Percentiles rank a stretch among this genome's conserved stretches.
Conservation (phyloP, 2,113 vertebrate species). For the Cyphomyrus plagiostoma region DNA sequence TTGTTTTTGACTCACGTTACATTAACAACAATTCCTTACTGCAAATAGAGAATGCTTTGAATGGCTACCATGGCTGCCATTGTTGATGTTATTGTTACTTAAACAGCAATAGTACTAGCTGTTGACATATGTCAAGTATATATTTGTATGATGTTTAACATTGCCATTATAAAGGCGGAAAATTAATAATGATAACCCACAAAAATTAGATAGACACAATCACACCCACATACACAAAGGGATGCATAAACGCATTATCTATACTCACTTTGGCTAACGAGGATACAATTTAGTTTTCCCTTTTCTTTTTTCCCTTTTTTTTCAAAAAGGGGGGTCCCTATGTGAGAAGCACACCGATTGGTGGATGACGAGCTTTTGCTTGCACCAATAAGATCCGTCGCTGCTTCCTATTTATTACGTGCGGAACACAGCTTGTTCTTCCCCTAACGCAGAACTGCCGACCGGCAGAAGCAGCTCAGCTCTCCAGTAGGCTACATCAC, state of each 20-base stretch:
- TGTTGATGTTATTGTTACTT: slow-evolving; percentile 12
- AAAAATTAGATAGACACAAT: background rate
- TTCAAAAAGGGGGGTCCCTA: slow-evolving; percentile 68
- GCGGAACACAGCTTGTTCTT: slow-evolving; percentile 88
- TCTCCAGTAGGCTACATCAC: slow-evolving; percentile 60
- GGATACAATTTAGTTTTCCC: slow-evolving; percentile 74
- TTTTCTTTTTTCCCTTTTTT: slow-evolving; percentile 47
- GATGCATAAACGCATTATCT: slow-evolving; percentile 34
- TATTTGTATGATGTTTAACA: slow-evolving; percentile 3
- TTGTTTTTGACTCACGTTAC: background rate
- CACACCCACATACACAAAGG: background rate
- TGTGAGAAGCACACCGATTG: slow-evolving; percentile 81
- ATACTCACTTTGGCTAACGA: slow-evolving; percentile 46
- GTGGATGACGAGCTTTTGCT: slow-evolving; percentile 88
- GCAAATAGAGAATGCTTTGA: background rate
- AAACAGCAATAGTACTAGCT: slow-evolving; percentile 9
- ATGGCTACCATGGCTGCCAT: background rate
- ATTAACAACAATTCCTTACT: background rate
- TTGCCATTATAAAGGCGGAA: slow-evolving; percentile 7
- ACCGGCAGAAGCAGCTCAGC: slow-evolving; percentile 66
- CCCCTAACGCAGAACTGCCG: slow-evolving; percentile 90
- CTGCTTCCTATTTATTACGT: slow-evolving; percentile 96
- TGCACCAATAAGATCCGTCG: slow-evolving; percentile 80
- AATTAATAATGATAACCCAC: slow-evolving; percentile 14
- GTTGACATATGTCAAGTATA: slow-evolving; percentile 4